Conservation (phyloP, 2,888 invertebrate genomes). For the Ochropleura leucogaster region DNA sequence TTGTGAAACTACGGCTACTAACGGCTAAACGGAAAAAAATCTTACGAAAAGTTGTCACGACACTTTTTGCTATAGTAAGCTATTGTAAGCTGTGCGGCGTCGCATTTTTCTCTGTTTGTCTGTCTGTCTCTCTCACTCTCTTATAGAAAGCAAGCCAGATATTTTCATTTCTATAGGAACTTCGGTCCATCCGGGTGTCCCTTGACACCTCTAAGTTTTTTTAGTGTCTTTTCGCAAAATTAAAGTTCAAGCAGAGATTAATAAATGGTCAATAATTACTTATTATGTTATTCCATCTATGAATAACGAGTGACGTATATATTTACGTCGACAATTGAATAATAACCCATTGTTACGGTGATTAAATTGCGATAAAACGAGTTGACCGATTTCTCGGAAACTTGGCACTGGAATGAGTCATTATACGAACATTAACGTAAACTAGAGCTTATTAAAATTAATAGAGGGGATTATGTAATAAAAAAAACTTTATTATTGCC, state of each 20-base stretch:
- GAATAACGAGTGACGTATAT: background rate
- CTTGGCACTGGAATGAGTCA: slow-evolving; percentile 35
- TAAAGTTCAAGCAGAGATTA: background rate
- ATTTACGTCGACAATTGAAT: slow-evolving; percentile 18
- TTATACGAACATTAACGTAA: slow-evolving; percentile 30
- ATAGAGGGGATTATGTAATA: slow-evolving; percentile 16
- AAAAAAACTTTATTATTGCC: background rate
- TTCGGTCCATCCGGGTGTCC: too few species aligned
- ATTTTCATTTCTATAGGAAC: too few species aligned
- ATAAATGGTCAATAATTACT: background rate
- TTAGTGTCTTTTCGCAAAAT: background rate
- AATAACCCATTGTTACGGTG: slow-evolving; percentile 19
- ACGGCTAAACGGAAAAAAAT: too few species aligned
- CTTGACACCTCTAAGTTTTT: too few species aligned
- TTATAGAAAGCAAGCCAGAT: too few species aligned
- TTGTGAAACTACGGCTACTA: too few species aligned
- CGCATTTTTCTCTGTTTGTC: too few species aligned
- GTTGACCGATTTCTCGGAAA: slow-evolving; percentile 31
- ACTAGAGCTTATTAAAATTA: slow-evolving; percentile 34
- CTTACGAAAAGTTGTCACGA: too few species aligned
- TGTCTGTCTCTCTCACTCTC: too few species aligned
- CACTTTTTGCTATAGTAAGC: too few species aligned
- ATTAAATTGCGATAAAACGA: slow-evolving; percentile 13
- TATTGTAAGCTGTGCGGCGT: too few species aligned
- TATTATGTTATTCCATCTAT: background rate